These are phyloP conservation scores for Cariama cristata DNA, from an alignment of 2,113 vertebrate genomes.

Conservation along the genomic window DNA sequence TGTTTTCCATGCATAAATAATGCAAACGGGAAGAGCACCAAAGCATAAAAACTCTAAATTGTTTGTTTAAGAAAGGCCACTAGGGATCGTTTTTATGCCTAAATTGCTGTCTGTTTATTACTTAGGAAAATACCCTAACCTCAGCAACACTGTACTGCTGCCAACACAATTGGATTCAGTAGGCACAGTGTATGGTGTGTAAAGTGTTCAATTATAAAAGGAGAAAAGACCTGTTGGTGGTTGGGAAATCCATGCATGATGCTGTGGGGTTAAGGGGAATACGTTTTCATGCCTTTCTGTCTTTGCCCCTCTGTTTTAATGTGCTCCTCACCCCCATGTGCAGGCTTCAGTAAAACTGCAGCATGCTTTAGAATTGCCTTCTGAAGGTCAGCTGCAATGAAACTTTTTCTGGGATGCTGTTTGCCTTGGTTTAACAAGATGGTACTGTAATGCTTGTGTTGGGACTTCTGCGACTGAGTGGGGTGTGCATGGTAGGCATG, in stretches of 20 bases:
- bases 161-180: not conserved
- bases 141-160: rapidly evolving
- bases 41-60: not conserved
- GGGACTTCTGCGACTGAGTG: rapidly evolving
- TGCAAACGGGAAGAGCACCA: not conserved
- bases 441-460: rapidly evolving
- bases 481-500: rapidly evolving
- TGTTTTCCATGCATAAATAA: not conserved
- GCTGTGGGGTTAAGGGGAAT: too few species aligned
- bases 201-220: not conserved
- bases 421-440: not conserved
- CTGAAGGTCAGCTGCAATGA: not conserved
- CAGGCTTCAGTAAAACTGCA: not conserved
- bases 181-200: not conserved
- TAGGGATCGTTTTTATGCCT: not conserved
- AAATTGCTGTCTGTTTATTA: not conserved
- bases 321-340: too few species aligned
- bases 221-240: not conserved
- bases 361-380: not conserved
- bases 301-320: not conserved
- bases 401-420: too few species aligned
- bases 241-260: rapidly evolving
- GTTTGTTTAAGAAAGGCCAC: not conserved
- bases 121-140: not conserved
- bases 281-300: rapidly evolving